phyloP scores from a whole-genome alignment of 2,797 vertebrate genomes.

The Cynopterus sphinx region DNA sequence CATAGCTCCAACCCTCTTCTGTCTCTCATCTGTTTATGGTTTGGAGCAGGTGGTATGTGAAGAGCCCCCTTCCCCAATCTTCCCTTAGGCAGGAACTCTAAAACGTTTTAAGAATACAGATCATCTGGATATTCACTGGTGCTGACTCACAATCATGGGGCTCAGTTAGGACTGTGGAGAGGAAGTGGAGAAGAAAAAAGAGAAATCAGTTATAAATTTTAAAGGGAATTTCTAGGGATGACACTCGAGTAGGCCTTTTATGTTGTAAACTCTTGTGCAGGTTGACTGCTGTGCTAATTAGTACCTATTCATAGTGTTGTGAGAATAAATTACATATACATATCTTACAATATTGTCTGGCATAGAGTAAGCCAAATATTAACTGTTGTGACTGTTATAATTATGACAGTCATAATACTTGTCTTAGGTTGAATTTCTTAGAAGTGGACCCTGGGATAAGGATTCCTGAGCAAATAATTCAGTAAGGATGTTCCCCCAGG shows the following conservation, averaged over 20 bases:
- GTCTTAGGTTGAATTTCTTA: neutral
- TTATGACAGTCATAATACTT: neutral
- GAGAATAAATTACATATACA: neutral
- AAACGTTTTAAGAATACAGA: neutral
- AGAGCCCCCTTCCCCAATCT: neutral
- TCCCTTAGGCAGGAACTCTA: neutral
- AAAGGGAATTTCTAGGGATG: neutral
- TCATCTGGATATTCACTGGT: neutral
- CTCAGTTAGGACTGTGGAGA: neutral
- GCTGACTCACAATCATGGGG: neutral
- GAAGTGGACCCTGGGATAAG: neutral
- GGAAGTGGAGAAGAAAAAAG: neutral
- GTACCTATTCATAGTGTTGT: neutral
- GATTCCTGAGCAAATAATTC: neutral
- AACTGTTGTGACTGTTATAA: neutral
- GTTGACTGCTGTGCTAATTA: neutral
- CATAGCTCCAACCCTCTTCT: neutral
- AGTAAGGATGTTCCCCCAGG: neutral
- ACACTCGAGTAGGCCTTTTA: neutral
- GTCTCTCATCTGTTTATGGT: neutral
- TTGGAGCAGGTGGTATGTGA: neutral
- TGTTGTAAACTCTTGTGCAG: neutral
- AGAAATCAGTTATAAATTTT: neutral
- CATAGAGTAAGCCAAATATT: neutral
- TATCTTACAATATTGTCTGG: neutral